Percentiles rank a stretch among this genome's conserved stretches.
phyloP scores from a whole-genome alignment of 2,797 vertebrate genomes.

The Chelon auratus region DNA sequence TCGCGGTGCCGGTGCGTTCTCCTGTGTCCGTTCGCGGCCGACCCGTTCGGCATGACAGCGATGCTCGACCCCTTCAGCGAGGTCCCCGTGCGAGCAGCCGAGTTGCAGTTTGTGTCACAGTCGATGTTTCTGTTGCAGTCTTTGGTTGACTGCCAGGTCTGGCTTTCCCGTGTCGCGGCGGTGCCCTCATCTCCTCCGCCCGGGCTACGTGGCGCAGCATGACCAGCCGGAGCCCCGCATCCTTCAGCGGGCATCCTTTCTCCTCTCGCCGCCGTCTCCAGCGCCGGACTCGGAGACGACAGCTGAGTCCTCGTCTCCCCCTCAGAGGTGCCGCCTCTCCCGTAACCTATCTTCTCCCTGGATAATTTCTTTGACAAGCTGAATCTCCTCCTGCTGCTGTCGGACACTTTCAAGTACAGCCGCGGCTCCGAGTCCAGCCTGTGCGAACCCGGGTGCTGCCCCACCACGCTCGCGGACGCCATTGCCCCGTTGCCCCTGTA shows the following conservation, averaged over 20 bases:
- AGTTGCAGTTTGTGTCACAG: slow-evolving; percentile 38
- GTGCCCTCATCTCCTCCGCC: slow-evolving; percentile 25
- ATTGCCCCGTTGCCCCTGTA: slow-evolving; percentile 56
- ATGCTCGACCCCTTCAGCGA: slow-evolving; percentile 44
- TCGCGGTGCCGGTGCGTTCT: slow-evolving; percentile 49
- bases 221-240: slow-evolving; percentile 47
- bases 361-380: slow-evolving; percentile 61
- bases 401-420: slow-evolving; percentile 75
- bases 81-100: slow-evolving; percentile 39
- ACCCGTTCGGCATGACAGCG: slow-evolving; percentile 28
- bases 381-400: slow-evolving; percentile 76
- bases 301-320: not conserved
- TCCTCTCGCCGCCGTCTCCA: not conserved
- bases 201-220: slow-evolving; percentile 74
- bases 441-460: slow-evolving; percentile 82
- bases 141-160: not conserved
- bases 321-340: slow-evolving; percentile 38
- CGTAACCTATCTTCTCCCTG: slow-evolving; percentile 71
- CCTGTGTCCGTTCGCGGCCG: slow-evolving; percentile 40
- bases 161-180: slow-evolving; percentile 15
- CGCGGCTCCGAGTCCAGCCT: slow-evolving; percentile 83
- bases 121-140: slow-evolving; percentile 54
- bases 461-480: slow-evolving; percentile 82
- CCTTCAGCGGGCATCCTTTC: slow-evolving; percentile 34
- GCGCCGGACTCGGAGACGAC: slow-evolving; percentile 20